Evolutionary conservation across 2,888 invertebrate species (phyloP), one percentile per base, ranked within the genome.

Genomic region (Tipula helvola): DNA sequence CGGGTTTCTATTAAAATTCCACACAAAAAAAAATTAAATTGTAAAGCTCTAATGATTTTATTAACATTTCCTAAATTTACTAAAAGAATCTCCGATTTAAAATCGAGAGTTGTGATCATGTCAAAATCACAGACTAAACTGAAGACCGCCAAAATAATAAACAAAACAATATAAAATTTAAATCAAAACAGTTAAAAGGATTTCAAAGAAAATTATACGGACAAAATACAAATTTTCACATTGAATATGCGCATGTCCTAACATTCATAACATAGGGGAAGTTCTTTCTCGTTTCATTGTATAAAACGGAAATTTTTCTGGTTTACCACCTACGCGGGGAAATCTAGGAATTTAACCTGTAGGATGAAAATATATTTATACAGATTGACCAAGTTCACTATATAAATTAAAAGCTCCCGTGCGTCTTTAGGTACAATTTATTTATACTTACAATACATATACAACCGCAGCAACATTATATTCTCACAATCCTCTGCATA

Each of bases 111-210:
- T 71, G 71, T 71, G 71, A 71, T 71, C 71, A 71, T 28, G 71
- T 71, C 28, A 71, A 71, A 71, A 71, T 71, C 71, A 71, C 71
- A 71, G 71, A 71, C 71, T 71, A 28, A 71, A 71, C 71, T 71
- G 71, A 71, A 71, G 18, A 71, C 71, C 71, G 71, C 71, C 71
- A 71, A 71, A 71, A 71, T 52, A 71, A 7, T 71, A 71, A 71
- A 71, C 8, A 71, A 28, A 71, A 71, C 28, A 71, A 71, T 28
- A 39, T 7, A 52, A 71, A 71, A 71, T 71, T 18, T 71, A 71
- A 71, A 71, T 71, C 71, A 71, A 71, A 71, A 71, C 71, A 71
- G 71, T 71, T 71, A 71, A 71, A 71, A 71, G 71, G 71, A 71
- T 71, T 71, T 44, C 12, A 44, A 12, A 3, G 8, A 44, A 44